Evolutionary conservation across 1,140 invertebrate species (phyloP), one percentile per base, ranked within the genome.

Genomic region (Drosophila azteca): DNA sequence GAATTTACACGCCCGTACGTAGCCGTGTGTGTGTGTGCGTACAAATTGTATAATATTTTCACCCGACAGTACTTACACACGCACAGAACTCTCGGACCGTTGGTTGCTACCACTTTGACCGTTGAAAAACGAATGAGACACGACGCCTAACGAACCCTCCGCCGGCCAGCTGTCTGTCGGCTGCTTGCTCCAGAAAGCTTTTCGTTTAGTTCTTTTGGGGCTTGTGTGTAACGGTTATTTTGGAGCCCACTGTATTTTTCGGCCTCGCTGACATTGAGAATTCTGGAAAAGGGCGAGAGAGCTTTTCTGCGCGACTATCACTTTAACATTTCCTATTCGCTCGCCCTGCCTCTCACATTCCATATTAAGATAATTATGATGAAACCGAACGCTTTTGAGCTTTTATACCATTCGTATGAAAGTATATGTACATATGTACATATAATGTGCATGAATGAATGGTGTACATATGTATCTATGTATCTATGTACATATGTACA

Each of bases 101-200:
- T 84, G 29, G 29, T 8, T 39, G 51, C 61, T 87, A 80, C 45
- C 81, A 80, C 67, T 77, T 87, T 87, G 79, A 84, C 79, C 79
- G 79, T 72, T 75, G 88, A 69, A 50, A 63, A 51, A 68, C 82
- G 66, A 87, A 57, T 87, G 60, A 87, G 58, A 43, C 39, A 49
- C 39, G 24, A 39, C 24, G 24, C 24, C 24, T 4, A 26, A 24
- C 24, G 5, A 26, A 26, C 17, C 55, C 59, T 44, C 57, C 17
- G 5, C 45, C 50, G 53, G 43, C 46, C 59, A 74, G 61, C 66
- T 39, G 11, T 1, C 51, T 43, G 50, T 29, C 65, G 59, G 66
- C 65, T 87, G 82, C 45, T 26, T 54, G 79, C 70, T 87, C 82
- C 75, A 82, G 74, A 71, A 58, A 87, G 74, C 78, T 85, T 84